Evolutionary conservation across 2,113 vertebrate species (phyloP).

Genomic region (Gnathonemus longibarbis): DNA sequence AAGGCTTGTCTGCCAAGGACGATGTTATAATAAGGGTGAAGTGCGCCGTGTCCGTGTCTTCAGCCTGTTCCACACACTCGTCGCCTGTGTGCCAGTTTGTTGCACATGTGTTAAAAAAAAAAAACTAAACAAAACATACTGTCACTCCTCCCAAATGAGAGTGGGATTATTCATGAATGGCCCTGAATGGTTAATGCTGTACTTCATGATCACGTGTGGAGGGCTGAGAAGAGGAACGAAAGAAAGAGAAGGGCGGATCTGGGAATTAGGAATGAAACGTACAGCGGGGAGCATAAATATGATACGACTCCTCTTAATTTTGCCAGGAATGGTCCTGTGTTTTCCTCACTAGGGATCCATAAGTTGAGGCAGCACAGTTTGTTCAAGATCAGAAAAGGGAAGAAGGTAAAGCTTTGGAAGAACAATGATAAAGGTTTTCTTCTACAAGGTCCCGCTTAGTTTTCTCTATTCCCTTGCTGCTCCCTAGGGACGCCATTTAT

Average conservation of each 20-base stretch:
- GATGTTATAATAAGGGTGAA: slow-evolving; percentile 63
- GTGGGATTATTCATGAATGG: slow-evolving; percentile 48
- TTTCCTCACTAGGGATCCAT: slow-evolving; percentile 50
- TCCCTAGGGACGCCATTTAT: not conserved
- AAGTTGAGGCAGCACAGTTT: slow-evolving; percentile 46
- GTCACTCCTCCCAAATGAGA: slow-evolving; percentile 55
- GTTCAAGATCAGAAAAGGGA: slow-evolving; percentile 47
- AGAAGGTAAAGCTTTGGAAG: not conserved
- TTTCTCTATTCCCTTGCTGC: not conserved
- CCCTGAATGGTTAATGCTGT: slow-evolving; percentile 36
- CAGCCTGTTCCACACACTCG: not conserved
- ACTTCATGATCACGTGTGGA: slow-evolving; percentile 23
- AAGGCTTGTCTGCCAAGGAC: slow-evolving; percentile 66
- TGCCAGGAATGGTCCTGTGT: slow-evolving; percentile 43
- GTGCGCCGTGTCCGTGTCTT: slow-evolving; percentile 34
- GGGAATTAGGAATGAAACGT: slow-evolving; percentile 33
- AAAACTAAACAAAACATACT: slow-evolving; percentile 45
- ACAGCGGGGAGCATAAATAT: slow-evolving; percentile 42
- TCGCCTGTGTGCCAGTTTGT: slow-evolving; percentile 44
- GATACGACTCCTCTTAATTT: slow-evolving; percentile 57
- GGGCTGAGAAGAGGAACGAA: not conserved
- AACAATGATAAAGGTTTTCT: slow-evolving; percentile 7
- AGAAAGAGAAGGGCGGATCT: slow-evolving; percentile 27
- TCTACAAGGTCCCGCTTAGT: not conserved
- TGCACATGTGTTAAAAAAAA: slow-evolving; percentile 57